Evolutionary conservation across 1,140 invertebrate species (phyloP).

Genomic region (Uloborus diversus): DNA sequence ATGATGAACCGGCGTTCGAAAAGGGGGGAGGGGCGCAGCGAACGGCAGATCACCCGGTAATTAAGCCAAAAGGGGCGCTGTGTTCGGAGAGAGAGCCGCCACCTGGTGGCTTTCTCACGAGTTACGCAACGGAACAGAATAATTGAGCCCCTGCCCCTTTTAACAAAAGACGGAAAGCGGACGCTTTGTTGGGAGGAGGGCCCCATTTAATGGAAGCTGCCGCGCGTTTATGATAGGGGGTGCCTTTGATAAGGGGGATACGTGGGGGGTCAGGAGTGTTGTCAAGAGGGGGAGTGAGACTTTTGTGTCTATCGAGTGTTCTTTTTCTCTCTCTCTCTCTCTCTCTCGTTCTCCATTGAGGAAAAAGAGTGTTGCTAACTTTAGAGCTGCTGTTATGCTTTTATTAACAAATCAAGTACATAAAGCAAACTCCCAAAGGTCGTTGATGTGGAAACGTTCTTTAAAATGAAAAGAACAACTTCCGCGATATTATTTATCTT

Average conservation of each 20-base stretch:
- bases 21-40: not conserved
- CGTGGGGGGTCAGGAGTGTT: too few relatives aligned
- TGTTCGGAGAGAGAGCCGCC: constrained; percentile 17
- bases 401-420: not conserved
- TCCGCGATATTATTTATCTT: too few relatives aligned
- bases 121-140: constrained; percentile 46
- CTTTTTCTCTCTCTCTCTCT: too few relatives aligned
- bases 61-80: constrained; percentile 37
- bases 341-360: too few relatives aligned
- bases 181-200: not conserved
- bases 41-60: constrained; percentile 38
- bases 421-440: not conserved
- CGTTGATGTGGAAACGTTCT: not conserved
- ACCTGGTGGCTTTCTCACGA: constrained; percentile 43
- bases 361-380: too few relatives aligned
- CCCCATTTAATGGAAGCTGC: constrained; percentile 13
- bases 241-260: too few relatives aligned
- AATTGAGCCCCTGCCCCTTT: constrained; percentile 11
- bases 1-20: constrained; percentile 9
- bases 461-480: too few relatives aligned
- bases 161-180: not conserved
- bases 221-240: not conserved
- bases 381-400: not conserved
- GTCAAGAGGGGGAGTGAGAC: not conserved
- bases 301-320: too few relatives aligned